phyloP scores from a whole-genome alignment of 1,140 invertebrate species.

The Matsumurasca onukii region DNA sequence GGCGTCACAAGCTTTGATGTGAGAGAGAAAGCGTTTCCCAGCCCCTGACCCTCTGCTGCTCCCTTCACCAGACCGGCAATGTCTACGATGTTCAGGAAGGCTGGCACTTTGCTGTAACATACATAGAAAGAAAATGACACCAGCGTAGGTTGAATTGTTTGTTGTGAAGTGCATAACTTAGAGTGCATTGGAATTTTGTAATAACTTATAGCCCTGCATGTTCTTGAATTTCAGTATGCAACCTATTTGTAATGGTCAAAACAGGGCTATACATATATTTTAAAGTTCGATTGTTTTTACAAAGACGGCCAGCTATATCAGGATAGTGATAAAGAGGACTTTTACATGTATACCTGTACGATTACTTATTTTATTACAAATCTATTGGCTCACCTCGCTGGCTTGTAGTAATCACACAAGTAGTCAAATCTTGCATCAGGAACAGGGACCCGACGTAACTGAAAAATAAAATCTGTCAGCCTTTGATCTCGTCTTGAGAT shows the following conservation, averaged over 20 bases:
- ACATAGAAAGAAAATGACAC: background rate
- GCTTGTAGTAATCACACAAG: constrained; percentile 92
- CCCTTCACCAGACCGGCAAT: constrained; percentile 99
- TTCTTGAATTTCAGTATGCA: too few relatives aligned
- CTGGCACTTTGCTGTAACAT: constrained; percentile 89
- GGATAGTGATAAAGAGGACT: too few relatives aligned
- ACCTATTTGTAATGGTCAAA: too few relatives aligned
- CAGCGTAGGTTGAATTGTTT: background rate
- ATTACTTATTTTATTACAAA: too few relatives aligned
- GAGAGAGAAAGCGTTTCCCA: constrained; percentile 99
- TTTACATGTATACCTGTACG: too few relatives aligned
- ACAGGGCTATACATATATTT: too few relatives aligned
- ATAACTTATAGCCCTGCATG: too few relatives aligned
- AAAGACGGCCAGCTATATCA: too few relatives aligned
- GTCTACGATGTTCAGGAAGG: constrained; percentile 95
- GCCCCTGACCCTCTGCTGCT: constrained; percentile 95
- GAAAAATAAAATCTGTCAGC: constrained; percentile 47
- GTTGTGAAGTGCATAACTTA: background rate
- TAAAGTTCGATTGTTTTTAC: too few relatives aligned
- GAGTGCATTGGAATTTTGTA: too few relatives aligned
- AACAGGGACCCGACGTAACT: constrained; percentile 94
- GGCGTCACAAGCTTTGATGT: constrained; percentile 98
- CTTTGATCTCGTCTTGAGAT: too few relatives aligned
- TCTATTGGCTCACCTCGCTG: constrained; percentile 70
- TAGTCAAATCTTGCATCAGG: constrained; percentile 94